Conservation (phyloP, 1,140 invertebrate genomes). For the Plutomurus gul region DNA sequence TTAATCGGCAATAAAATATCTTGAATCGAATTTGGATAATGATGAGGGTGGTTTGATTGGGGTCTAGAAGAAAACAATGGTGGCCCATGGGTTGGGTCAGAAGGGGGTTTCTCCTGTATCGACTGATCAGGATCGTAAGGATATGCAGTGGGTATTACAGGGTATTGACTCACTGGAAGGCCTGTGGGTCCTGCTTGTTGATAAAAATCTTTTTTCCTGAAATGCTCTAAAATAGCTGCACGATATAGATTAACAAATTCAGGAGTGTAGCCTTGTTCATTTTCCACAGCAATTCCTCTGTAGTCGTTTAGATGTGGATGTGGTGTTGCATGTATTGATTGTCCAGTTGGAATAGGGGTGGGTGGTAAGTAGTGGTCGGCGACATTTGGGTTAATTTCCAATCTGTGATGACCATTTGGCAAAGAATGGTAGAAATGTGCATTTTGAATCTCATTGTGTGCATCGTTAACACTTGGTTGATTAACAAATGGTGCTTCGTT, state of each 20-base stretch:
- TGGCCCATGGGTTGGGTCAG: neutral
- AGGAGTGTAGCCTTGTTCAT: constrained; percentile 34
- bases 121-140: neutral
- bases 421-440: neutral
- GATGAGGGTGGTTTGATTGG: neutral
- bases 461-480: neutral
- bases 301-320: neutral
- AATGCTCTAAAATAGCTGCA: constrained; percentile 1
- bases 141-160: neutral
- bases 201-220: neutral
- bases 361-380: no score
- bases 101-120: neutral
- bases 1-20: constrained; percentile 36
- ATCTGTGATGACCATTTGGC: neutral
- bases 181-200: neutral
- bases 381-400: no score
- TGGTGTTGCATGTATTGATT: neutral
- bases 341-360: neutral
- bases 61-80: neutral
- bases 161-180: neutral
- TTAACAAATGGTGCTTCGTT: neutral
- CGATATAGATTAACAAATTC: constrained; percentile 33
- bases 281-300: constrained; percentile 24
- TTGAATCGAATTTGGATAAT: constrained; percentile 48
- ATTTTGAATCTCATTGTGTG: neutral